Conservation (phyloP, 1,140 invertebrate species). For the Cotesia glomerata region DNA sequence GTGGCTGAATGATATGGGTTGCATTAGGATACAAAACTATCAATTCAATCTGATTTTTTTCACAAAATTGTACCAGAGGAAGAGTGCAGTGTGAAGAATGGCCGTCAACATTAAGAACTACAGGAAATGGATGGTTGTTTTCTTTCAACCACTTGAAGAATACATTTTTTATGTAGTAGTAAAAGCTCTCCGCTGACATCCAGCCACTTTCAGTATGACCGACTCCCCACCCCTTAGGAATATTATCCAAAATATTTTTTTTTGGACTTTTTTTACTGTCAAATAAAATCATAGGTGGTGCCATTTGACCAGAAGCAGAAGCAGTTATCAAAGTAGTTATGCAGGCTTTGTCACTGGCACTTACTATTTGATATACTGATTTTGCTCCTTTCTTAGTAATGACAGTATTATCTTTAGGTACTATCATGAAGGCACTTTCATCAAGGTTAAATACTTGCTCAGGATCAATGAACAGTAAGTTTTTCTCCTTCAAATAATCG, state of each 20-base stretch:
- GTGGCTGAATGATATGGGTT: constrained; percentile 50
- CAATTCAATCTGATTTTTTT: constrained; percentile 43
- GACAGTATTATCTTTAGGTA: constrained; percentile 45
- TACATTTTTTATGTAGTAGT: constrained; percentile 44
- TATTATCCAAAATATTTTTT: constrained; percentile 29
- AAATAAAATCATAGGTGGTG: constrained; percentile 45
- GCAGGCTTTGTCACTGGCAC: constrained; percentile 42
- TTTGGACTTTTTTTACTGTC: constrained; percentile 35
- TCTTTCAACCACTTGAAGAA: constrained; percentile 42
- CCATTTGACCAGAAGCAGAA: constrained; percentile 39
- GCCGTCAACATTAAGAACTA: constrained; percentile 48
- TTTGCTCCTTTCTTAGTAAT: constrained; percentile 45
- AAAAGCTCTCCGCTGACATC: constrained; percentile 33
- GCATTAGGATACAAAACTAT: constrained; percentile 51
- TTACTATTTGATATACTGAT: constrained; percentile 47
- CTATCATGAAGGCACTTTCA: constrained; percentile 48
- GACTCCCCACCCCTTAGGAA: too few relatives aligned
- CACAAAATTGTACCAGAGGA: constrained; percentile 41
- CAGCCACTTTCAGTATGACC: too few relatives aligned
- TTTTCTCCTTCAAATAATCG: constrained; percentile 34
- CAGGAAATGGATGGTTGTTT: constrained; percentile 41
- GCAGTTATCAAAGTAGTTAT: constrained; percentile 46
- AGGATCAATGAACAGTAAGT: constrained; percentile 36
- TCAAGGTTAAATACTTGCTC: constrained; percentile 48
- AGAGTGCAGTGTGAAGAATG: constrained; percentile 48